These are phyloP conservation scores for Apis dorsata DNA, from an alignment of 1,140 invertebrate genomes.

Conservation along the genomic window DNA sequence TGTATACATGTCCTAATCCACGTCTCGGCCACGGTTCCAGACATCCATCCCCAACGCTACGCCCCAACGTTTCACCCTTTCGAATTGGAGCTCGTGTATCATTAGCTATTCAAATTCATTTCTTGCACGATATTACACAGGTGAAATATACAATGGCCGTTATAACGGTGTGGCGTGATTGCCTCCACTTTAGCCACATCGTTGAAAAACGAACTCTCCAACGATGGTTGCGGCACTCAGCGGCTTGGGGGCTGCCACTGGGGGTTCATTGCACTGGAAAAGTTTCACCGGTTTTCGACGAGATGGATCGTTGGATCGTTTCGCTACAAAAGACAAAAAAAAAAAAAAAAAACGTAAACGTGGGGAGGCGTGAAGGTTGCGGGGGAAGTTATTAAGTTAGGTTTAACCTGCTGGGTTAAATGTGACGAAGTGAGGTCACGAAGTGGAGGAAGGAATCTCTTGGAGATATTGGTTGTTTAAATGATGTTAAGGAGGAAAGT, in stretches of 20 bases:
- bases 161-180: conserved; percentile 52
- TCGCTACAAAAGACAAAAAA: not conserved
- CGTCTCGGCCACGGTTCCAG: not conserved
- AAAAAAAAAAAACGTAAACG: not conserved
- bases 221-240: not conserved
- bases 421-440: conserved; percentile 16
- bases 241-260: conserved; percentile 34
- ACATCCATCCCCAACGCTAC: not conserved
- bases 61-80: conserved; percentile 12
- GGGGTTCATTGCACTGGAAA: conserved; percentile 50
- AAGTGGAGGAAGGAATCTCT: not conserved
- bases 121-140: conserved; percentile 25
- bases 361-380: conserved; percentile 14
- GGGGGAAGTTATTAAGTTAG: conserved; percentile 28
- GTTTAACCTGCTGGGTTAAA: conserved; percentile 5
- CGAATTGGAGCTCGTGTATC: conserved; percentile 37
- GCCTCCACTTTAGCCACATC: conserved; percentile 51
- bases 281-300: conserved; percentile 42
- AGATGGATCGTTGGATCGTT: not conserved
- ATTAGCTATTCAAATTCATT: conserved; percentile 61
- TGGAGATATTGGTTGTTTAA: no score
- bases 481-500: not conserved
- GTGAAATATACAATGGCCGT: conserved; percentile 37
- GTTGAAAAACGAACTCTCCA: conserved; percentile 40
- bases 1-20: conserved; percentile 19